A percentile compares a stretch with the other conserved stretches of the same genome.
These are phyloP conservation scores for Trissolcus basalis DNA, from an alignment of 1,140 invertebrate genomes.

Conservation along the genomic window DNA sequence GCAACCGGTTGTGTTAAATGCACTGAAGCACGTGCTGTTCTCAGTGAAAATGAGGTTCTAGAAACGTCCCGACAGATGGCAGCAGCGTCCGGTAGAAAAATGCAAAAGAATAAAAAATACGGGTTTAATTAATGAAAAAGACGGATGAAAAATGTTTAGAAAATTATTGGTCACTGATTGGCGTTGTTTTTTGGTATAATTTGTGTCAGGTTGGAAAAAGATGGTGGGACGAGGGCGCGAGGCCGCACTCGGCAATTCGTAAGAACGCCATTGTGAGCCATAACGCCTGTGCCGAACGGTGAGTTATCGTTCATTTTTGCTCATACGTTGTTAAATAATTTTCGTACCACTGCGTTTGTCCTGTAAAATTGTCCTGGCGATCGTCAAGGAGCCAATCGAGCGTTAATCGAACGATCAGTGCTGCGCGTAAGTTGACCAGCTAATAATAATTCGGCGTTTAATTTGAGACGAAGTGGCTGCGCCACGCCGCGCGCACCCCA, in stretches of 20 bases:
- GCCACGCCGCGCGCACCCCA: conserved; percentile 15
- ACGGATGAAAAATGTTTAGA: conserved; percentile 19
- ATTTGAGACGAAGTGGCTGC: background rate
- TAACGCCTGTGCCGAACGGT: conserved; percentile 81
- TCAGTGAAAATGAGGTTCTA: conserved; percentile 30
- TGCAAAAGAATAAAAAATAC: conserved; percentile 3
- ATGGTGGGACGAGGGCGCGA: conserved; percentile 60
- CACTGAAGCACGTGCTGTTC: conserved; percentile 31
- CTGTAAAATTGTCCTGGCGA: conserved; percentile 77
- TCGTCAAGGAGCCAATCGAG: conserved; percentile 32
- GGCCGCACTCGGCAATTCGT: conserved; percentile 72
- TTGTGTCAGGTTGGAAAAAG: background rate
- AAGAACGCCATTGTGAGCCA: conserved; percentile 87
- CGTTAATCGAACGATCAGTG: too few species aligned
- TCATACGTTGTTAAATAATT: conserved; percentile 75
- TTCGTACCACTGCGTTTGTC: conserved; percentile 64
- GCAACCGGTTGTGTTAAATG: conserved; percentile 9
- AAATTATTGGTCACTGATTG: conserved; percentile 31
- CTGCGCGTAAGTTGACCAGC: too few species aligned
- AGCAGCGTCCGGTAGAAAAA: conserved; percentile 25
- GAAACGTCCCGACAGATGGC: conserved; percentile 45
- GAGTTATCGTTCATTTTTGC: conserved; percentile 81
- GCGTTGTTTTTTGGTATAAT: background rate
- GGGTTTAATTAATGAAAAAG: background rate
- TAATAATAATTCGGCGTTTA: background rate